Evolutionary conservation across 1,140 invertebrate species (phyloP).

Genomic region (Camponotus pennsylvanicus): DNA sequence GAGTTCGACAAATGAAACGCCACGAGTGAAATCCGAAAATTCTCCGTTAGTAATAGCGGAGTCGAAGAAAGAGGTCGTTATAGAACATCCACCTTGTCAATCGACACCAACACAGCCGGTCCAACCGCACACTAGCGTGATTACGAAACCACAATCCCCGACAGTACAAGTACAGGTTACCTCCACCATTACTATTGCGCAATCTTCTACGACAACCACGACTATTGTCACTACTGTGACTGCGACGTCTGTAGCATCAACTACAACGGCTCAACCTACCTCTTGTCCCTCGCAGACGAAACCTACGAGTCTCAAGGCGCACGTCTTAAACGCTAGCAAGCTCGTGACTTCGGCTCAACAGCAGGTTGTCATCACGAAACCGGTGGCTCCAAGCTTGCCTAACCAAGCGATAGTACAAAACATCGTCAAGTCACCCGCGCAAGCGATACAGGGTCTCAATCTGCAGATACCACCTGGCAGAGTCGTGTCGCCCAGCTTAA

Average conservation of each 20-base stretch:
- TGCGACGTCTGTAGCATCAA: conserved; percentile 32
- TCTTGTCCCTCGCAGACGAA: conserved; percentile 74
- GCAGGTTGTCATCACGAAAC: conserved; percentile 78
- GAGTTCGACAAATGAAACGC: conserved; percentile 2
- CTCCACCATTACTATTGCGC: conserved; percentile 45
- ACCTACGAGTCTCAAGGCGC: conserved; percentile 87
- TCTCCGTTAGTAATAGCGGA: conserved; percentile 28
- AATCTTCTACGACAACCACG: conserved; percentile 22
- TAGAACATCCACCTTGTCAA: conserved; percentile 66
- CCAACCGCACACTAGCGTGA: conserved; percentile 77
- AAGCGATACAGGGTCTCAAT: conserved; percentile 79
- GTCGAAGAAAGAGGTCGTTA: conserved; percentile 61
- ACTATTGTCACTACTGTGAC: conserved; percentile 44
- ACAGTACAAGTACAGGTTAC: conserved; percentile 72
- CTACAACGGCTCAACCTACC: conserved; percentile 15
- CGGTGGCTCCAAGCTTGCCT: conserved; percentile 67
- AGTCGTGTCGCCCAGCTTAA: conserved; percentile 81
- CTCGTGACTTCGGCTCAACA: conserved; percentile 69
- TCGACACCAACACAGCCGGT: conserved; percentile 44
- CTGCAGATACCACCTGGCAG: conserved; percentile 79
- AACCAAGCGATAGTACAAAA: conserved; percentile 81
- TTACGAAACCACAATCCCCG: conserved; percentile 79
- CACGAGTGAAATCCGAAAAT: conserved; percentile 50
- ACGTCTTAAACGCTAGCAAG: conserved; percentile 85
- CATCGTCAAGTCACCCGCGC: conserved; percentile 79